Evolutionary conservation across 2,888 invertebrate species (phyloP), one percentile per base, ranked within the genome.

Genomic region (Coleophora deauratella): DNA sequence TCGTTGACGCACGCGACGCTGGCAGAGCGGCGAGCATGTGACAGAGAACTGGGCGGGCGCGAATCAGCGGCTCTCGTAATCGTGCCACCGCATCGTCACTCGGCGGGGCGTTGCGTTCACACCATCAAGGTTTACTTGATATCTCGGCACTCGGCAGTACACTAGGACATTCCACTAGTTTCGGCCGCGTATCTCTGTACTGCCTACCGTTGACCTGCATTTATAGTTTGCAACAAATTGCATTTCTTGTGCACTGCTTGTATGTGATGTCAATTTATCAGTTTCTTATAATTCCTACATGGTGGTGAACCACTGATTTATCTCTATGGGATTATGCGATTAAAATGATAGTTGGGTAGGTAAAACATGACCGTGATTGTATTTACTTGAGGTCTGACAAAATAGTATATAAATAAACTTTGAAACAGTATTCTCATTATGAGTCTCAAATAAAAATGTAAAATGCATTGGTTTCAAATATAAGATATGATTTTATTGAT

Each of bases 311-410:
- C 70, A 72, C 79, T 73, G 78, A 67, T 56, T 55, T 53, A 69
- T 27, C 13, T 27, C 60, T 65, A 69, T 50, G 55, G 55, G 68
- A 78, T 64, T 73, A 85, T 85, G 84, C 80, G 78, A 76, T 21
- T 82, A 85, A 84, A 72, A 85, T 85, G 84, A 82, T 78, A 84
- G 70, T 73, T 80, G 77, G 84, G 84, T 85, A 76, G 70, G 59
- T 54, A 21, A 21, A 21, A 21, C 21, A 21, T 21, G n/a, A n/a
- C n/a, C 6, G 21, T 52, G 37, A 46, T 47, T 54, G 13, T 32
- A 21, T 21, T 21, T 21, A 21, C 21, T 21, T 3, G 21, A 6
- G 21, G 3, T 21, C 21, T 4, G 21, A 4, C 32, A 10, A 3
- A 9, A 7, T n/a, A n/a, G n/a, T n/a, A n/a, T n/a, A n/a, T n/a